These are phyloP conservation scores for Noctuana brunneofusca DNA, from an alignment of 2,888 invertebrate genomes.

Conservation along the genomic window DNA sequence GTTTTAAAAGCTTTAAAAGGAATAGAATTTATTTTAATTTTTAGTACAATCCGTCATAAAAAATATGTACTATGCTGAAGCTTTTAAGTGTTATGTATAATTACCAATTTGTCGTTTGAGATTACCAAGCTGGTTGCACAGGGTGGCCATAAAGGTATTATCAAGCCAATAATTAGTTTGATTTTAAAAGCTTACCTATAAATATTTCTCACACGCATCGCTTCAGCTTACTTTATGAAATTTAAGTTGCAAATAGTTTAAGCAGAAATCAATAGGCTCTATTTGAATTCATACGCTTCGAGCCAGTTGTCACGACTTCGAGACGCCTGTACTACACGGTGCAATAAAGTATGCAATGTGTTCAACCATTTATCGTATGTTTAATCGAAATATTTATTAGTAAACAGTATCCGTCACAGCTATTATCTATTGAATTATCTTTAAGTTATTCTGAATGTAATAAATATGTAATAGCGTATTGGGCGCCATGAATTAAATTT, in stretches of 20 bases:
- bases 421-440: conserved; percentile 20
- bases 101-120: neutral
- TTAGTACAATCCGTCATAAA: too few species aligned
- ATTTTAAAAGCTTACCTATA: neutral
- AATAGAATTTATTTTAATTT: neutral
- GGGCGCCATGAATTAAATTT: neutral
- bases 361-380: conserved; percentile 21
- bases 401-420: conserved; percentile 26
- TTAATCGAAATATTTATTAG: conserved; percentile 32
- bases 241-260: conserved; percentile 37
- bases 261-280: conserved; percentile 35
- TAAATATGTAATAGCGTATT: neutral
- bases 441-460: conserved; percentile 25
- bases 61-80: neutral
- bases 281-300: conserved; percentile 43
- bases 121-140: too few species aligned
- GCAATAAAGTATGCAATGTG: conserved; percentile 28
- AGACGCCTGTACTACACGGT: conserved; percentile 17
- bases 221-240: conserved; percentile 27
- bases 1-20: neutral
- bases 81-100: neutral
- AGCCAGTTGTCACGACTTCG: conserved; percentile 53
- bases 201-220: conserved; percentile 15
- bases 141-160: neutral
- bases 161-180: too few species aligned